Base-by-base conservation (phyloP, 2,113 vertebrate species). In the Ammodytes dubius region DNA sequence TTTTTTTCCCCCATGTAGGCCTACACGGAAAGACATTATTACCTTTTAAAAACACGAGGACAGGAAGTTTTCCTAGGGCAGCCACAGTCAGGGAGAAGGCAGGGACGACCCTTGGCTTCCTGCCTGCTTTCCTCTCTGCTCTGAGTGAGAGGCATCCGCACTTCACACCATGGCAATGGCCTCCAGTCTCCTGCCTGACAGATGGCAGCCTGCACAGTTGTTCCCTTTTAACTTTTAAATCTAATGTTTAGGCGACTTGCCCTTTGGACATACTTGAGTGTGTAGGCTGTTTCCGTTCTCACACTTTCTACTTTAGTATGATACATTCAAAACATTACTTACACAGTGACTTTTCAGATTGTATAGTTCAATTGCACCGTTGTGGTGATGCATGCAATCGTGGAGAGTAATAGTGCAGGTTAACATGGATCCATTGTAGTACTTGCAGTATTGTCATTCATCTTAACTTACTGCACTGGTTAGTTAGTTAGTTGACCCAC, bases 61-160 rank as follows among this genome's bases (percentile, higher is more conserved):
- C 86, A 82, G 88, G 91, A 89, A 91, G 83, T 91, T 91, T 92
- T 87, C 37, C 43, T 27, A 47, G 49, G 68, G 54, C 59, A 7
- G 53, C 68, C 43, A 27, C 12, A 2, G 59, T 57, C 19, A 74
- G 84, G 70, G 59, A 80, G 74, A 75, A 56, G 86, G 59, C 80
- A 58, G 72, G n/a, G 82, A 77, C 78, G 89, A 90, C 88, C 92
- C n/a, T 46, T 91, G 88, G 86, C 84, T 77, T 54, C 15, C 49
- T 59, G 82, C 86, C 89, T 43, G 85, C 69, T 89, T 91, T 83
- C 89, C 89, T 87, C 68, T 87, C 68, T 82, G 74, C 66, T 69
- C 67, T 56, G 84, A 89, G 70, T 74, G 57, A 15, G 53, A 82
- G 10, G 35, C 52, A 79, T 84, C 86, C 40, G 80, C 45, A 17